These are phyloP conservation scores for Lissonota sp. DNA, from an alignment of 2,888 invertebrate genomes.

Conservation along the genomic window DNA sequence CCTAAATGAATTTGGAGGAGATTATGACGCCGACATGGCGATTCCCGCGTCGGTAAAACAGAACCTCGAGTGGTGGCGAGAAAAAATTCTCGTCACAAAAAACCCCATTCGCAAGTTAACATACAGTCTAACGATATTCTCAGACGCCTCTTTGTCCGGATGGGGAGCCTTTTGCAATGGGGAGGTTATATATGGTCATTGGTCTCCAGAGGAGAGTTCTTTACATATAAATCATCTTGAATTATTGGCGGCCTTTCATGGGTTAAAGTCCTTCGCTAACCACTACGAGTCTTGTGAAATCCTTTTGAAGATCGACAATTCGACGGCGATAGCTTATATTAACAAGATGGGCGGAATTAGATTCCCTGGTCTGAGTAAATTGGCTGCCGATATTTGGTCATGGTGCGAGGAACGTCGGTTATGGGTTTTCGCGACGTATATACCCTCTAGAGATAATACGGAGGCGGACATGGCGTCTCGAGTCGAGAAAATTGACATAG, in stretches of 20 bases:
- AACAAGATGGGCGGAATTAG: slow-evolving; percentile 54
- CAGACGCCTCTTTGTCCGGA: slow-evolving; percentile 17
- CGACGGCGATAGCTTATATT: slow-evolving; percentile 15
- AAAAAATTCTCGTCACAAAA: slow-evolving; percentile 3
- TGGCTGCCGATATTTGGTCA: slow-evolving; percentile 46
- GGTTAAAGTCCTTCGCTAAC: slow-evolving; percentile 1
- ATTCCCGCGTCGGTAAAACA: slow-evolving; percentile 12
- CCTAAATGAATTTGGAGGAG: neutral
- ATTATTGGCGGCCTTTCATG: neutral
- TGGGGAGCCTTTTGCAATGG: slow-evolving; percentile 16
- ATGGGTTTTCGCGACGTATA: slow-evolving; percentile 52
- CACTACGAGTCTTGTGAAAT: neutral
- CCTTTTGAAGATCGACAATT: slow-evolving; percentile 27
- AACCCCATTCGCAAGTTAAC: slow-evolving; percentile 14
- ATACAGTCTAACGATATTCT: slow-evolving; percentile 25
- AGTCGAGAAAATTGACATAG: slow-evolving; percentile 47
- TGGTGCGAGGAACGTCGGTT: slow-evolving; percentile 47
- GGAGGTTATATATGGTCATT: slow-evolving; percentile 23
- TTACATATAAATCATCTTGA: slow-evolving; percentile 29
- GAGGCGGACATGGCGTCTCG: slow-evolving; percentile 50
- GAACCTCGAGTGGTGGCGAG: slow-evolving; percentile 39
- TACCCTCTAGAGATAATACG: slow-evolving; percentile 47
- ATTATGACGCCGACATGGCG: slow-evolving; percentile 21
- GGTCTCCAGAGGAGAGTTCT: slow-evolving; percentile 22
- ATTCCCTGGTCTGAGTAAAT: neutral